Percentiles rank a stretch among this genome's conserved stretches.
Evolutionary conservation across 2,797 vertebrate genomes (phyloP).

Genomic region (Acanthiza pusilla): DNA sequence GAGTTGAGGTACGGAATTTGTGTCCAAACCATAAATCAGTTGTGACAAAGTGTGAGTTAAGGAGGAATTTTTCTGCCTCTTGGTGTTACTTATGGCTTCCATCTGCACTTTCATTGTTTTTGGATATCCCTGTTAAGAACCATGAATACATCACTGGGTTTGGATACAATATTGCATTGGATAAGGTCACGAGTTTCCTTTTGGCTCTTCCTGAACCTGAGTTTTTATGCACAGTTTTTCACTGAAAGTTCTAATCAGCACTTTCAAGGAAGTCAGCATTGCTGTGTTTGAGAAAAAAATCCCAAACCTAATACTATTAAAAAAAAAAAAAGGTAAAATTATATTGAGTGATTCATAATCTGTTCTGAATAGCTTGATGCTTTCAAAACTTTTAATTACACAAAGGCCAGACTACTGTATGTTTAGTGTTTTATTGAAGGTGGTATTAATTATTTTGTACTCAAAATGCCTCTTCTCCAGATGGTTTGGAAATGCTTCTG

Average conservation of each 20-base stretch:
- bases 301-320: not conserved
- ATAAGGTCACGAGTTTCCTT: not conserved
- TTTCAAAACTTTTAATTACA: constrained; percentile 26
- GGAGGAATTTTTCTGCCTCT: not conserved
- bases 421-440: not conserved
- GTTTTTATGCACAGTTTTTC: not conserved
- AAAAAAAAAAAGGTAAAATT: not conserved
- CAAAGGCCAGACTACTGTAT: constrained; percentile 25
- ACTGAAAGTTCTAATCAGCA: not conserved
- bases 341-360: not conserved
- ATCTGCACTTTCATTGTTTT: not conserved
- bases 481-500: constrained; percentile 64
- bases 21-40: not conserved
- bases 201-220: not conserved
- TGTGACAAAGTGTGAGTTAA: not conserved
- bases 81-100: constrained; percentile 28
- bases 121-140: not conserved
- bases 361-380: not conserved
- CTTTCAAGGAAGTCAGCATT: not conserved
- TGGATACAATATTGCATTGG: not conserved
- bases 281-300: not conserved
- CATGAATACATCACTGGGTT: not conserved
- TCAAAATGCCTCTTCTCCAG: constrained; percentile 25
- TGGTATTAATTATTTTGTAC: constrained; percentile 53
- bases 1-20: not conserved